Evolutionary conservation across 2,888 invertebrate species (phyloP), one percentile per base, ranked within the genome.

Genomic region (Ophioninae sp.): DNA sequence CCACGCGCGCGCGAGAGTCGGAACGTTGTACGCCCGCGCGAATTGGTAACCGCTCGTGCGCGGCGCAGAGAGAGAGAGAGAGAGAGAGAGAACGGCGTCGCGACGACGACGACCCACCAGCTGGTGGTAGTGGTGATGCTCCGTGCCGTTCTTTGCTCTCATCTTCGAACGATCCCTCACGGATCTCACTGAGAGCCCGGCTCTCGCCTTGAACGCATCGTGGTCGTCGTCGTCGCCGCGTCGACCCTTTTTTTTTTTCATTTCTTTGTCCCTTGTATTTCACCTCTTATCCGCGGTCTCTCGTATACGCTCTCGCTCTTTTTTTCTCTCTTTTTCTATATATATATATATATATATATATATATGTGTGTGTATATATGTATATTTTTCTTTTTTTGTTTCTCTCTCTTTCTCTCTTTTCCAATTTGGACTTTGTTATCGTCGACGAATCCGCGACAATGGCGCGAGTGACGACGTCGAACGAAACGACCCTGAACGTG

Each of bases 151-250:
- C 67, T 64, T 44, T 50, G 50, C 50, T 13, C 13, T 3, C 5
- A 50, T 41, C 59, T 64, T 81, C 23, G 30, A 50, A 20, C n/a
- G 30, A 50, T 17, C n/a, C 44, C 23, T 39, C 23, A n/a, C 21
- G 21, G 39, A n/a, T 23, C 41, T 74, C 73, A 78, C 74, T 80
- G 68, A 57, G 80, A 83, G 81, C 79, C 59, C 56, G 75, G 74
- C 81, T 81, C 75, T 79, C 79, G 44, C 62, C 81, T 74, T 56
- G 78, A 44, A 30, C 73, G 70, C 76, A 44, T 79, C 68, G 68
- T 17, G 37, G 30, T 57, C 68, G 23, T 37, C 20, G 13, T 50
- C n/a, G 13, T 57, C 13, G 21, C 67, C 50, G 21, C 30, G 23
- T 39, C 23, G n/a, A 59, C 13, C 50, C 21, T 41, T 57, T 61